phyloP scores from a whole-genome alignment of 2,888 invertebrate genomes.

The Pterostichus madidus region DNA sequence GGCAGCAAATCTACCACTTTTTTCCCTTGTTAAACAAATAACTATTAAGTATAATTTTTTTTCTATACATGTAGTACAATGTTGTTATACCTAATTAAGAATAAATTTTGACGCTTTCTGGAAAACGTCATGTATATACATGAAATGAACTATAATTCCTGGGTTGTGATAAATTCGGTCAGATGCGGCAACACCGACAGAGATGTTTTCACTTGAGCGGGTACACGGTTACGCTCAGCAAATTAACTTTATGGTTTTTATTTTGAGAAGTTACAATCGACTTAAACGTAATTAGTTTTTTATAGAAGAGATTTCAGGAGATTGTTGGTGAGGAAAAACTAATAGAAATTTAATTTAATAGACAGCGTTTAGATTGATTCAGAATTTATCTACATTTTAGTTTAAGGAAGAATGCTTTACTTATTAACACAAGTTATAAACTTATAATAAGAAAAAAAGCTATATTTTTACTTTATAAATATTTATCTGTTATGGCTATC shows the following conservation, averaged over 20 bases:
- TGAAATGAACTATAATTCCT: too few relatives aligned
- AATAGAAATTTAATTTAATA: conserved; percentile 44
- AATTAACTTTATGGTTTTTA: conserved; percentile 35
- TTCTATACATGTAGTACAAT: too few relatives aligned
- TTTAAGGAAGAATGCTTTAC: conserved; percentile 2
- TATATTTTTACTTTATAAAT: too few relatives aligned
- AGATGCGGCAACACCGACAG: background rate
- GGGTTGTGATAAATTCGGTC: conserved; percentile 3
- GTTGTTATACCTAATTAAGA: too few relatives aligned
- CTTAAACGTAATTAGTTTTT: conserved; percentile 49
- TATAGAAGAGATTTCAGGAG: background rate
- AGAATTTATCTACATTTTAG: conserved; percentile 15
- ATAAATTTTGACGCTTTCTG: too few relatives aligned
- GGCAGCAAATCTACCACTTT: too few relatives aligned
- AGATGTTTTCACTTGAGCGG: conserved; percentile 17
- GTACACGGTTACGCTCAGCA: background rate
- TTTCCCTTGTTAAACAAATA: too few relatives aligned
- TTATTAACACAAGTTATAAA: background rate
- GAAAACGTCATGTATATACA: too few relatives aligned
- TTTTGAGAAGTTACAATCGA: conserved; percentile 40
- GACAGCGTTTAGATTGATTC: conserved; percentile 35
- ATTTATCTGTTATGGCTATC: too few relatives aligned
- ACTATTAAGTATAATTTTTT: too few relatives aligned
- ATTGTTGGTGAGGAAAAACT: conserved; percentile 22
- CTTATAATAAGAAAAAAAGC: too few relatives aligned